Evolutionary conservation across 2,888 invertebrate genomes (phyloP).

Genomic region (Sminthurinus aureus): DNA sequence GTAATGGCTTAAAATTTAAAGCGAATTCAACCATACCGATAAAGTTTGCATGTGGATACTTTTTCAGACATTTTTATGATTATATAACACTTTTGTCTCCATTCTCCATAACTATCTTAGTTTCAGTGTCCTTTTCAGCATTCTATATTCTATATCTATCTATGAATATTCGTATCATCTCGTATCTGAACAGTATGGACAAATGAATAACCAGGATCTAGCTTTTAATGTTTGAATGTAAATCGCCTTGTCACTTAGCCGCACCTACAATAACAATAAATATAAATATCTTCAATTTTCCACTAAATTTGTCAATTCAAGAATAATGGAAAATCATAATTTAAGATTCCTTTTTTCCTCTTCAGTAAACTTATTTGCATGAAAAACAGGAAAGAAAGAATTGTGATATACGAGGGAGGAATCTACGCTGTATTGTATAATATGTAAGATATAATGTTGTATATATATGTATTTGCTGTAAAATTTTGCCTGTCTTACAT

Average conservation of each 20-base stretch:
- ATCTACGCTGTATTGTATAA: background rate
- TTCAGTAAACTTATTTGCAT: background rate
- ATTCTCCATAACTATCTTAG: background rate
- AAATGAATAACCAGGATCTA: background rate
- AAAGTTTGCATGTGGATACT: background rate
- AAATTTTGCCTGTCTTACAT: background rate
- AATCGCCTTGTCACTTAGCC: background rate
- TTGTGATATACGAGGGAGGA: background rate
- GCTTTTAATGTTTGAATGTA: background rate
- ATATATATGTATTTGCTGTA: background rate
- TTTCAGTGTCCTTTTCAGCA: background rate
- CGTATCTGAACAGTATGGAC: background rate
- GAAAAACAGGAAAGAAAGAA: background rate
- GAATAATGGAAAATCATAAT: background rate
- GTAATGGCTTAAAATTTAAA: background rate
- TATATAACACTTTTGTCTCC: background rate
- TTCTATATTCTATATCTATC: background rate
- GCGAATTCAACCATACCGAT: background rate
- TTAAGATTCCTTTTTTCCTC: background rate
- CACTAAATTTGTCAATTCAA: background rate
- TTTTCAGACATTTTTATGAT: background rate
- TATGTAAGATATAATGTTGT: no score
- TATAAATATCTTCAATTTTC: background rate
- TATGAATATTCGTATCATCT: no score
- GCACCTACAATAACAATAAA: background rate